A percentile compares a stretch with the other conserved stretches of the same genome.
Evolutionary conservation across 2,113 vertebrate genomes (phyloP).

Genomic region (Poicephalus meyeri): DNA sequence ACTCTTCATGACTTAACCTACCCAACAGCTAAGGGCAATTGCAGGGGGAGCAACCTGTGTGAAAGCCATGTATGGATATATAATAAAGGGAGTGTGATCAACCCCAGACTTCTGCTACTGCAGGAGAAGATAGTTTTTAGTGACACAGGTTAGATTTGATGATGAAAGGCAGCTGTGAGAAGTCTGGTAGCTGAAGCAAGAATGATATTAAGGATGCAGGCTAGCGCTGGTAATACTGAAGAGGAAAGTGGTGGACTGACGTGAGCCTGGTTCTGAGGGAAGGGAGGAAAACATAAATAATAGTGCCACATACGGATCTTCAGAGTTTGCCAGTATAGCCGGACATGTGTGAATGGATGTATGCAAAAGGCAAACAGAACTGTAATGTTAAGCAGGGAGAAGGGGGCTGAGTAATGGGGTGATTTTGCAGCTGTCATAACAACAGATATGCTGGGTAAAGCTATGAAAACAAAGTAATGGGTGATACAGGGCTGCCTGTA

Average conservation of each 20-base stretch:
- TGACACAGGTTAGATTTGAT: rapidly evolving
- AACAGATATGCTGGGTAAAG: not conserved
- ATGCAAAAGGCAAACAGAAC: not conserved
- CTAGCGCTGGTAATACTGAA: not conserved
- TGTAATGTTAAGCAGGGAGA: not conserved
- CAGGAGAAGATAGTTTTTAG: not conserved
- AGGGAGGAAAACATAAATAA: not conserved
- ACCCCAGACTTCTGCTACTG: not conserved
- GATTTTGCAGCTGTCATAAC: slow-evolving; percentile 33
- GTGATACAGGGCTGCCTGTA: not conserved
- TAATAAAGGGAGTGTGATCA: not conserved
- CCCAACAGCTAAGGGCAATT: not conserved
- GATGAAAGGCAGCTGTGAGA: not conserved
- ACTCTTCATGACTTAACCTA: not conserved
- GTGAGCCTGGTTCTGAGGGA: not conserved
- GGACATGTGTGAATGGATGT: not conserved
- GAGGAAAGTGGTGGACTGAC: not conserved
- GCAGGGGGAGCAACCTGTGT: not conserved
- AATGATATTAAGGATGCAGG: not conserved
- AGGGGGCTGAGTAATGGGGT: slow-evolving; percentile 37
- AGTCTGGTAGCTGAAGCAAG: not conserved
- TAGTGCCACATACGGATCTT: rapidly evolving
- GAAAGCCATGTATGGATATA: not conserved
- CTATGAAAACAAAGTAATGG: not conserved
- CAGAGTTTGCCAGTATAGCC: not conserved